phyloP scores from a whole-genome alignment of 2,888 invertebrate genomes.

The Balanococcus diminutus region DNA sequence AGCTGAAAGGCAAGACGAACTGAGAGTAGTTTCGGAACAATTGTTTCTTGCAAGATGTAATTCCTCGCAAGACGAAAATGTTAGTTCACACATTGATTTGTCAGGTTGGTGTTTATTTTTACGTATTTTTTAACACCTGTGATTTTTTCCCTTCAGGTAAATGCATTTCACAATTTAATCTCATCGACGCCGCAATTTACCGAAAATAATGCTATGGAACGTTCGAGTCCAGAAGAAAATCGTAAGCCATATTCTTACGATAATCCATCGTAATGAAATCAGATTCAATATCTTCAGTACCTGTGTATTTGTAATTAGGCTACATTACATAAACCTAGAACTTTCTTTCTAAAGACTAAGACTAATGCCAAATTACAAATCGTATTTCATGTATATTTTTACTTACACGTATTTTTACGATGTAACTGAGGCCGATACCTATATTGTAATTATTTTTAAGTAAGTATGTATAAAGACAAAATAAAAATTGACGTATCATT shows the following conservation, averaged over 20 bases:
- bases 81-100: neutral
- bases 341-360: too few relatives aligned
- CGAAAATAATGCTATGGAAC: neutral
- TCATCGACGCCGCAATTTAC: neutral
- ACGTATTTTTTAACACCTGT: neutral
- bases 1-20: constrained; percentile 83
- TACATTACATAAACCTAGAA: too few relatives aligned
- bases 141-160: neutral
- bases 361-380: too few relatives aligned
- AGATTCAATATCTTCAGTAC: too few relatives aligned
- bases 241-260: neutral
- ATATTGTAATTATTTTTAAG: too few relatives aligned
- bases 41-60: constrained; percentile 81
- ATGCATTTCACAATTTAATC: neutral
- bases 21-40: constrained; percentile 85
- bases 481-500: too few relatives aligned
- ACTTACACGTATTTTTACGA: too few relatives aligned
- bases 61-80: constrained; percentile 63
- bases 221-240: neutral
- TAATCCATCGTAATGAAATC: neutral
- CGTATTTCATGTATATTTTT: too few relatives aligned
- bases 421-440: too few relatives aligned
- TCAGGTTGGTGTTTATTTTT: too few relatives aligned
- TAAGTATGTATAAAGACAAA: too few relatives aligned
- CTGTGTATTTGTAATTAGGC: too few relatives aligned